Evolutionary conservation across 1,140 invertebrate species (phyloP).

Genomic region (Drosophila setifemur): DNA sequence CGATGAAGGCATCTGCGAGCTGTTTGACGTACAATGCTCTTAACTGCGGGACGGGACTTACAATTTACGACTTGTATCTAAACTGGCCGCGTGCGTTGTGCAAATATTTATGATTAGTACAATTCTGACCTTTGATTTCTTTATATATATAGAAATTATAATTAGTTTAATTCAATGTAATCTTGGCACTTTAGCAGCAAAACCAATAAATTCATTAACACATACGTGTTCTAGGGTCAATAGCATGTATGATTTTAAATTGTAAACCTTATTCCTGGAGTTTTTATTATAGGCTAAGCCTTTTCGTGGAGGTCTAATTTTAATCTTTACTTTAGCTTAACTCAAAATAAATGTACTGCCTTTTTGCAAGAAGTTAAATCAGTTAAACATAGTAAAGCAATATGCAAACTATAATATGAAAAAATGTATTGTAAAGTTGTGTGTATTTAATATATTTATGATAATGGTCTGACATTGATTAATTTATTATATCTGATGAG

Average conservation of each 20-base stretch:
- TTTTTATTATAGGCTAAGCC: not conserved
- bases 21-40: conserved; percentile 77
- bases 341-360: no score
- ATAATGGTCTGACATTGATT: no score
- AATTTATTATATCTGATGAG: no score
- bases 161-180: conserved; percentile 69
- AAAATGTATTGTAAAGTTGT: no score
- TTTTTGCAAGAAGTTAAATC: no score
- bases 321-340: no score
- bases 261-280: not conserved
- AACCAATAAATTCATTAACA: conserved; percentile 51
- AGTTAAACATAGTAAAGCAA: no score
- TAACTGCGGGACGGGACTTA: conserved; percentile 14
- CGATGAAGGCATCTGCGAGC: conserved; percentile 79
- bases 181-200: conserved; percentile 45
- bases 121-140: conserved; percentile 79
- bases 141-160: conserved; percentile 69
- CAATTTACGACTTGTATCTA: conserved; percentile 12
- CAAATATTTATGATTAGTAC: conserved; percentile 77
- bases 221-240: not conserved
- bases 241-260: not conserved
- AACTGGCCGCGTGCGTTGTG: conserved; percentile 73
- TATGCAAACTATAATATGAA: no score
- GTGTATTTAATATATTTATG: no score
- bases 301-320: no score